These are phyloP conservation scores for Pemphigus obesinymphae DNA, from an alignment of 1,140 invertebrate genomes.

Conservation along the genomic window DNA sequence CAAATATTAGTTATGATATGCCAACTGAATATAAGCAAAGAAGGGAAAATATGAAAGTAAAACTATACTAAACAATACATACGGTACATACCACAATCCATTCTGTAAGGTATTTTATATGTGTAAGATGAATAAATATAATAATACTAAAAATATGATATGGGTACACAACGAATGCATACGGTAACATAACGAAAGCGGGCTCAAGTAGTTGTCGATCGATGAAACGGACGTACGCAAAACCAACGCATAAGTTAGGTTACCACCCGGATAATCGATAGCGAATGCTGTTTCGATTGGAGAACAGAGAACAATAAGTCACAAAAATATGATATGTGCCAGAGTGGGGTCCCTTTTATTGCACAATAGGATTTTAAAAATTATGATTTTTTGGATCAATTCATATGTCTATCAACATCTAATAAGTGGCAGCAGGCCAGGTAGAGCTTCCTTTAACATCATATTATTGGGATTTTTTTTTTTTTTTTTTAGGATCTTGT, in stretches of 20 bases:
- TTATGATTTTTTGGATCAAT: constrained; percentile 41
- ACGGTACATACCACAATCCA: constrained; percentile 18
- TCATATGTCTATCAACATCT: constrained; percentile 36
- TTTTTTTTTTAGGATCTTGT: constrained; percentile 24
- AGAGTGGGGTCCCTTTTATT: constrained; percentile 21
- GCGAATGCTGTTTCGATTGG: constrained; percentile 15
- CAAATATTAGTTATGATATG: not conserved
- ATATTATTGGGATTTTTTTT: not conserved
- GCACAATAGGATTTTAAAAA: constrained; percentile 25
- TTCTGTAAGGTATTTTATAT: constrained; percentile 1
- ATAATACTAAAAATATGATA: constrained; percentile 38
- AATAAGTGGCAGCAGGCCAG: constrained; percentile 36
- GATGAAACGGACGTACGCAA: constrained; percentile 36
- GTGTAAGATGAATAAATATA: not conserved
- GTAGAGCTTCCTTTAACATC: not conserved
- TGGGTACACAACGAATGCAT: not conserved
- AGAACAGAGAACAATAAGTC: constrained; percentile 26
- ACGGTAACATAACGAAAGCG: constrained; percentile 21
- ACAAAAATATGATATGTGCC: constrained; percentile 38
- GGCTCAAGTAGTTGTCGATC: constrained; percentile 30
- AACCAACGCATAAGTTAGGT: not conserved
- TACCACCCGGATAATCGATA: constrained; percentile 32
- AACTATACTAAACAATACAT: constrained; percentile 21
- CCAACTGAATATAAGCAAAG: not conserved
- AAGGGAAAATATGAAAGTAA: not conserved